Evolutionary conservation across 1,140 invertebrate genomes (phyloP).

Genomic region (Oryzaephilus surinamensis): DNA sequence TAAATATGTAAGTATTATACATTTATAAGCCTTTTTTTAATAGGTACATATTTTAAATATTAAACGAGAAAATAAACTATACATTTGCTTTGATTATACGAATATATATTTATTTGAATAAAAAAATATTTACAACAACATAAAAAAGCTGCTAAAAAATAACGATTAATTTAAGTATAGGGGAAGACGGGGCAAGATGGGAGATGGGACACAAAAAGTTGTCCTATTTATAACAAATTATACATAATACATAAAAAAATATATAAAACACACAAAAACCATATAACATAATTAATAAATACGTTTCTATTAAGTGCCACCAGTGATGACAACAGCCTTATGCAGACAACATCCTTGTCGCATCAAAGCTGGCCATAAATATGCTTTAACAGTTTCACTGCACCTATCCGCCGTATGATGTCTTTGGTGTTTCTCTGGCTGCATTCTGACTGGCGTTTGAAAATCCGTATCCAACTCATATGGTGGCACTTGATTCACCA

Average conservation of each 20-base stretch:
- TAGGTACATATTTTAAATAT: too few species aligned
- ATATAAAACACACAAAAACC: too few species aligned
- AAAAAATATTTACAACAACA: neutral
- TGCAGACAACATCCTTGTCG: conserved; percentile 46
- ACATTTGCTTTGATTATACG: too few species aligned
- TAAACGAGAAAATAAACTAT: too few species aligned
- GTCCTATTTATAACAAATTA: too few species aligned
- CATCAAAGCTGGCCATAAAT: conserved; percentile 53
- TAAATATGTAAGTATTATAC: too few species aligned
- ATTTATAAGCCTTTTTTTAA: too few species aligned
- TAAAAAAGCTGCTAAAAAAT: neutral
- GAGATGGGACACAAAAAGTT: too few species aligned
- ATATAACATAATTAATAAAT: neutral
- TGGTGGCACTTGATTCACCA: conserved; percentile 46
- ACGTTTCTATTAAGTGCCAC: conserved; percentile 10
- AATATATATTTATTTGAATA: too few species aligned
- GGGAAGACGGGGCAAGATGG: too few species aligned
- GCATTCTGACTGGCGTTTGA: conserved; percentile 42
- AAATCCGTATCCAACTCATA: conserved; percentile 52
- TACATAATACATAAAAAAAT: too few species aligned
- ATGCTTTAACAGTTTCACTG: conserved; percentile 49
- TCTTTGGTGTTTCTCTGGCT: conserved; percentile 46
- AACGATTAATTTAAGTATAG: neutral
- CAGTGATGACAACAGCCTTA: conserved; percentile 49
- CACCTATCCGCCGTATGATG: conserved; percentile 44